Conservation (phyloP, 2,888 invertebrate genomes). For the Apamea sordens region DNA sequence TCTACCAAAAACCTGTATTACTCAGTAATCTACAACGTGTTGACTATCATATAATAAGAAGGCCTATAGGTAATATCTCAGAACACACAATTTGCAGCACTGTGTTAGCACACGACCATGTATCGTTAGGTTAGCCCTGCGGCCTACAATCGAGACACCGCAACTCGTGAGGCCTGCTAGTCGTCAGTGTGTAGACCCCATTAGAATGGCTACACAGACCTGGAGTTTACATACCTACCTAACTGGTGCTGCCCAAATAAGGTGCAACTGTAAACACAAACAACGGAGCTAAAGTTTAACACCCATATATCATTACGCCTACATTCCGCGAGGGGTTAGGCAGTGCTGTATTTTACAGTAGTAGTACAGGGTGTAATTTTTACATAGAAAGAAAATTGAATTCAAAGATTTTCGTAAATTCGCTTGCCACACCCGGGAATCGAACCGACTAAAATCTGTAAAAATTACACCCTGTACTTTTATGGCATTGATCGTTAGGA, state of each 20-base stretch:
- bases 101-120: background rate
- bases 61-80: background rate
- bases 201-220: constrained; percentile 28
- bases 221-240: background rate
- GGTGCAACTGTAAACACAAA: constrained; percentile 6
- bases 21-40: background rate
- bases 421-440: too few species aligned
- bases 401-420: too few species aligned
- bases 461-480: too few species aligned
- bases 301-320: background rate
- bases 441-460: too few species aligned
- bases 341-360: background rate
- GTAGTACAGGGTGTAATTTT: too few species aligned
- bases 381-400: too few species aligned
- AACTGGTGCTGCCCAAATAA: constrained; percentile 19
- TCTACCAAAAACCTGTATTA: too few species aligned
- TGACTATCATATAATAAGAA: background rate
- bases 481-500: too few species aligned
- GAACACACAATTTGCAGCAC: background rate
- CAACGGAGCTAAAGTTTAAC: background rate
- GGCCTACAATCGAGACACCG: constrained; percentile 20
- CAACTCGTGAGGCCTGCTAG: constrained; percentile 1
- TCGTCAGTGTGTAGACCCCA: constrained; percentile 37
- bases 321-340: background rate
- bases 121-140: constrained; percentile 31